Evolutionary conservation across 2,797 vertebrate species (phyloP).

Genomic region (Mycteria americana): DNA sequence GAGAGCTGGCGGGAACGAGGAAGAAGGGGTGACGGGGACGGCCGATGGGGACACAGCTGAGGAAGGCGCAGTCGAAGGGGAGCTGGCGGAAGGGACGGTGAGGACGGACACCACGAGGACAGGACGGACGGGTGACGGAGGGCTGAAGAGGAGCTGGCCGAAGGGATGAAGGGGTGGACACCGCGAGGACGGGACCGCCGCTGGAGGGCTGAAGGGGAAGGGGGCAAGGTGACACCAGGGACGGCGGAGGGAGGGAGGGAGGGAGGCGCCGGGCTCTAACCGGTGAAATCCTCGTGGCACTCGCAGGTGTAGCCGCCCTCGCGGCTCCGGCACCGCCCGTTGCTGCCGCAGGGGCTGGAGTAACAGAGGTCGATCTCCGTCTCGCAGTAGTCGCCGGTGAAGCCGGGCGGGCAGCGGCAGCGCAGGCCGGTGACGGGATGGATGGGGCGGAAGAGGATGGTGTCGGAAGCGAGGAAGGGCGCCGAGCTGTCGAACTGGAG

Average conservation of each 20-base stretch:
- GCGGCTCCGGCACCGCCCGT: slow-evolving; percentile 86
- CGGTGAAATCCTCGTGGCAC: slow-evolving; percentile 89
- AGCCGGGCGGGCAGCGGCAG: slow-evolving; percentile 91
- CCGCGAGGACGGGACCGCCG: not conserved
- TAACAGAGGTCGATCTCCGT: slow-evolving; percentile 96
- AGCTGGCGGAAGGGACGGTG: not conserved
- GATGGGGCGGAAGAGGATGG: slow-evolving; percentile 94
- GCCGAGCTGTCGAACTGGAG: slow-evolving; percentile 94
- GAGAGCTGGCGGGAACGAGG: no score
- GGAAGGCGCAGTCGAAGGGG: no score
- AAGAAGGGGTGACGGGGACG: no score
- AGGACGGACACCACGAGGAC: not conserved
- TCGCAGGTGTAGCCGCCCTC: slow-evolving; percentile 95
- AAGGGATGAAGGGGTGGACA: no score
- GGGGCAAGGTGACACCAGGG: not conserved
- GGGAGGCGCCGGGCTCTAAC: slow-evolving; percentile 70
- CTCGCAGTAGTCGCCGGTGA: slow-evolving; percentile 96
- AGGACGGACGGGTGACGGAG: not conserved
- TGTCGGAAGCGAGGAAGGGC: slow-evolving; percentile 90
- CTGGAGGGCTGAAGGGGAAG: not conserved
- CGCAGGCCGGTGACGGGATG: slow-evolving; percentile 91
- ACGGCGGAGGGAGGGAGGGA: rapidly evolving
- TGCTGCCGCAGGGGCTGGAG: slow-evolving; percentile 87
- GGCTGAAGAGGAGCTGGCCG: no score
- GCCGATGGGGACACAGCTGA: not conserved